Percentiles rank a stretch among this genome's conserved stretches.
Conservation (phyloP, 2,797 vertebrate genomes). For the Bradypus variegatus region DNA sequence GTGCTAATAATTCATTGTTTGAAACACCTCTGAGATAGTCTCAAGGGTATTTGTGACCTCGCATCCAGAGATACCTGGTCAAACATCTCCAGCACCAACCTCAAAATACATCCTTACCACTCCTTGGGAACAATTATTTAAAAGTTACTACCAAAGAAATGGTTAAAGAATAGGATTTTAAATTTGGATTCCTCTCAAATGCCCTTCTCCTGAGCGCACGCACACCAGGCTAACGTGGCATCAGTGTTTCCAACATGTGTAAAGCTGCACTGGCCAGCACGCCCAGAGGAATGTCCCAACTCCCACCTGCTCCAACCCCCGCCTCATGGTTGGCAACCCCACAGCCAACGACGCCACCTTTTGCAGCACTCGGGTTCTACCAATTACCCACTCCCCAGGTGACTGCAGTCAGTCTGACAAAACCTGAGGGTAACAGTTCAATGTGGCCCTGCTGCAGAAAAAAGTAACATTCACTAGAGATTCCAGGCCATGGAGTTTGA, state of each 20-base stretch:
- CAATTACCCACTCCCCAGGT: not conserved
- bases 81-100: rapidly evolving
- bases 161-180: too few relatives aligned
- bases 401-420: not conserved
- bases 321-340: not conserved
- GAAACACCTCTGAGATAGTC: not conserved
- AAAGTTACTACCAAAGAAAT: not conserved
- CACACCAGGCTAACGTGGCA: not conserved
- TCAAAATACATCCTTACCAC: not conserved
- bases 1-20: not conserved
- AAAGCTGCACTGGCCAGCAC: too few relatives aligned
- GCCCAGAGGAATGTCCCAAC: too few relatives aligned
- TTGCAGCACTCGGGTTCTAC: not conserved
- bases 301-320: too few relatives aligned
- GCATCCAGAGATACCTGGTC: too few relatives aligned
- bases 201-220: not conserved
- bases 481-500: constrained; percentile 27
- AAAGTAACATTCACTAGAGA: not conserved
- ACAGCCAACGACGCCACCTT: not conserved
- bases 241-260: not conserved
- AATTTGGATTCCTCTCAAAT: not conserved
- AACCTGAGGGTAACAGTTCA: not conserved
- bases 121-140: not conserved
- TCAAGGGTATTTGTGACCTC: not conserved
- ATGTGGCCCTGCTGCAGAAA: not conserved